phyloP scores from a whole-genome alignment of 1,140 invertebrate species.

The Cydia pomonella region DNA sequence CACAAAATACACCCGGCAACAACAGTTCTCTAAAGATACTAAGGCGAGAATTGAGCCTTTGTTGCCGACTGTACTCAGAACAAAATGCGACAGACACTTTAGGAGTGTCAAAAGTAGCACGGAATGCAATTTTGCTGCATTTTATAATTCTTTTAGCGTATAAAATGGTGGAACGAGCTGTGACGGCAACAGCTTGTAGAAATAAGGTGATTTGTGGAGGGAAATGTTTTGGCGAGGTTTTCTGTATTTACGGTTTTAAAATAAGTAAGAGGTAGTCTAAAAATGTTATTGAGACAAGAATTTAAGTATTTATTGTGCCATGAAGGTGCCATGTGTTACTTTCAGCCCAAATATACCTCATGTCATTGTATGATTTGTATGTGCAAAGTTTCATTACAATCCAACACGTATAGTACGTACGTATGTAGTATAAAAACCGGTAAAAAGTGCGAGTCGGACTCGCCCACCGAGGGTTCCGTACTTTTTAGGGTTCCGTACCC shows the following conservation, averaged over 20 bases:
- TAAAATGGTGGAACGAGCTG: conserved; percentile 3
- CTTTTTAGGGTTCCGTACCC: too few species aligned
- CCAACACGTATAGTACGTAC: too few species aligned
- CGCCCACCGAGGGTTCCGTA: too few species aligned
- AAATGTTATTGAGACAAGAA: too few species aligned
- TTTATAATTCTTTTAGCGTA: conserved; percentile 28
- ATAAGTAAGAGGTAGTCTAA: too few species aligned
- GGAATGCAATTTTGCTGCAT: conserved; percentile 23
- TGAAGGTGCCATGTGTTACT: too few species aligned
- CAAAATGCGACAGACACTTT: conserved; percentile 8
- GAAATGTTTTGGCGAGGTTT: background rate
- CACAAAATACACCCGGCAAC: conserved; percentile 16
- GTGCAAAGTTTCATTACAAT: too few species aligned
- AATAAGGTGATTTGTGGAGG: background rate
- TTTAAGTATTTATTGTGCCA: background rate
- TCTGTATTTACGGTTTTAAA: too few species aligned
- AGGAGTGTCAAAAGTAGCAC: conserved; percentile 25
- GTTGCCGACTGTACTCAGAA: conserved; percentile 1
- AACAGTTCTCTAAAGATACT: background rate
- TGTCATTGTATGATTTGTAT: too few species aligned
- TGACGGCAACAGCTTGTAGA: background rate
- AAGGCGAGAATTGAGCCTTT: background rate
- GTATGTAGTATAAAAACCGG: too few species aligned
- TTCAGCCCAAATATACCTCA: too few species aligned
- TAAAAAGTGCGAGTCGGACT: too few species aligned